phyloP scores from a whole-genome alignment of 2,797 vertebrate genomes.

The Pelochelys cantorii region DNA sequence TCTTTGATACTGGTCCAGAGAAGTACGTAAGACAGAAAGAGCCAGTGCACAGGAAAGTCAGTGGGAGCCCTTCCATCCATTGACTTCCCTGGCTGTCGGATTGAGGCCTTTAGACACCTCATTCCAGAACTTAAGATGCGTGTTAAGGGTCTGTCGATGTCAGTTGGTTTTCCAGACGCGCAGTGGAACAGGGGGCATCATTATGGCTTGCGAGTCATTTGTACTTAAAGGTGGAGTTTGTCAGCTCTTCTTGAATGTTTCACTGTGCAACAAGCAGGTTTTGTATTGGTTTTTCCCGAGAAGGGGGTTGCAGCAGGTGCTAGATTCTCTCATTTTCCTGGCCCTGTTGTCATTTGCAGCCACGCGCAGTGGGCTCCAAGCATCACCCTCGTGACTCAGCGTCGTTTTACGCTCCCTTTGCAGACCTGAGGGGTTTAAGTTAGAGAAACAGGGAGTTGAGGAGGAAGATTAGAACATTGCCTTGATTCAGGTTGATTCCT shows the following conservation, averaged over 20 bases:
- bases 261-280: neutral
- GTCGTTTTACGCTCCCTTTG: neutral
- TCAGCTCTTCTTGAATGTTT: conserved; percentile 11
- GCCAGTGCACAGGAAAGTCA: neutral
- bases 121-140: conserved; percentile 6
- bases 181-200: neutral
- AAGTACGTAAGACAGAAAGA: neutral
- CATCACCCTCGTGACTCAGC: neutral
- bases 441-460: neutral
- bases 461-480: neutral
- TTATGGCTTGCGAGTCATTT: neutral
- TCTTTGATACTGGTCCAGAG: accelerated
- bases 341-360: neutral
- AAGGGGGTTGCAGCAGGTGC: neutral
- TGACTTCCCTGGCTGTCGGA: neutral
- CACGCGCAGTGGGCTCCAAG: neutral
- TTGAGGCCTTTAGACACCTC: neutral
- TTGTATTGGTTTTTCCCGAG: neutral
- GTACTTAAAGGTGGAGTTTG: neutral
- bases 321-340: conserved; percentile 9
- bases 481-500: neutral
- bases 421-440: neutral
- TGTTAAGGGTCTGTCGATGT: neutral
- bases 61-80: neutral
- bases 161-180: neutral